Evolutionary conservation across 2,113 vertebrate species (phyloP).

Genomic region (Emydura subglobosa): DNA sequence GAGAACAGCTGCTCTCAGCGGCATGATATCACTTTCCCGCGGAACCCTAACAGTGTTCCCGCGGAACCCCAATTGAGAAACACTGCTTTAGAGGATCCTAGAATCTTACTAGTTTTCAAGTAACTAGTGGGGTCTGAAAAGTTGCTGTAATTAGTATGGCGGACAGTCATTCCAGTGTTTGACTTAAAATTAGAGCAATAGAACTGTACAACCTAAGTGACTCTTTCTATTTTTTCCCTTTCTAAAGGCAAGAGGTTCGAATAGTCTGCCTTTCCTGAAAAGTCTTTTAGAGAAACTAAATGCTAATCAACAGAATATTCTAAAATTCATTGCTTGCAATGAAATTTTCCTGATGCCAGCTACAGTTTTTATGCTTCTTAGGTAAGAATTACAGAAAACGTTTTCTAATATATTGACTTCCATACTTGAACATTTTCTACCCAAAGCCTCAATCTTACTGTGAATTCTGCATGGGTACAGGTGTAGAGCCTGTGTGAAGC

Average conservation of each 20-base stretch:
- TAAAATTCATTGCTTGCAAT: conserved; percentile 98
- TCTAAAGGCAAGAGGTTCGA: conserved; percentile 88
- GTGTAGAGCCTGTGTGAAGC: neutral
- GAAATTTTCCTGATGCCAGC: conserved; percentile 99
- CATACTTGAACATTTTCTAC: neutral
- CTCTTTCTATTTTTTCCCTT: conserved; percentile 54
- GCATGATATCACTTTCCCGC: no score
- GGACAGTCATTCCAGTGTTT: neutral
- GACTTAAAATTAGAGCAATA: neutral
- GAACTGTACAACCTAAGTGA: neutral
- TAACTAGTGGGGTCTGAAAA: neutral
- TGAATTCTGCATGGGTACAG: neutral
- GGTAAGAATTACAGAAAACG: conserved; percentile 79
- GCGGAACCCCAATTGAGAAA: no score
- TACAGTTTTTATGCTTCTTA: conserved; percentile 98
- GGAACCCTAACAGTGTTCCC: no score
- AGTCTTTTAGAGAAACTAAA: conserved; percentile 92
- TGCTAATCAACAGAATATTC: conserved; percentile 96
- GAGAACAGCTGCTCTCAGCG: no score
- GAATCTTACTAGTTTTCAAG: neutral
- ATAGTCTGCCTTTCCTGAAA: conserved; percentile 90
- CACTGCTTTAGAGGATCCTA: neutral
- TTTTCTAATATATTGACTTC: neutral
- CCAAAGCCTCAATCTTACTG: neutral
- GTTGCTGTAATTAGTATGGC: neutral